Base-by-base conservation (phyloP, 2,113 vertebrate genomes). In the Heterocephalus glaber region DNA sequence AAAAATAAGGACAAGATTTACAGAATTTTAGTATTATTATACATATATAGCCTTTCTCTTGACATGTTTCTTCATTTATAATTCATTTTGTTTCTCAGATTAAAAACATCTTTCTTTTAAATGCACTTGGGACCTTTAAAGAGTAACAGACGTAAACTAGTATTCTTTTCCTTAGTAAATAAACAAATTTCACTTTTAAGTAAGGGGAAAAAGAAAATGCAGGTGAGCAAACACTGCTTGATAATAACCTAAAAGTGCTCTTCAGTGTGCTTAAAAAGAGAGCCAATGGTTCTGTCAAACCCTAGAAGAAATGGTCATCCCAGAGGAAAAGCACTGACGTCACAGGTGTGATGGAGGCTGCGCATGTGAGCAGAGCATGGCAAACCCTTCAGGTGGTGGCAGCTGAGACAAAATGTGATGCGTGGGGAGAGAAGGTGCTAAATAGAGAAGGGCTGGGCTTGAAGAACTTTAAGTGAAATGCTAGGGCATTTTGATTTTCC, bases 1-100 rank as follows among this genome's bases (percentile, higher is more conserved):
- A 72, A 89, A 96, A 94, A 84, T 49, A 79, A 76, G 70, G 89
- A 95, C 86, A 86, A 56, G 28, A 65, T 58, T 70, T 84, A 74
- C 83, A 68, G 30, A 65, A 91, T 79, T 82, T 92, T 88, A 85
- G 90, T 54, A 61, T 70, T 63, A 87, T 49, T 60, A 84, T 54
- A 58, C 24, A 85, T 60, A 58, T 58, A 89, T 26, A 92, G 35
- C 4, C 41, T 94, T 88, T 86, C 38, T 41, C 33, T 93, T 83
- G 74, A 68, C n/a, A 95, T 81, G 47, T 72, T 87, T 54, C 49
- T 80, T 93, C n/a, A 72, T 63, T 92, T 90, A 49, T 41, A 92
- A 52, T 94, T 93, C 44, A 92, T 74, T 92, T 86, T 94, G 68
- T 88, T 85, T 86, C 33, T 94, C 33, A 90, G 41, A 93, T 90